Evolutionary conservation across 2,113 vertebrate genomes (phyloP).

Genomic region (Ceuthmochares aereus): DNA sequence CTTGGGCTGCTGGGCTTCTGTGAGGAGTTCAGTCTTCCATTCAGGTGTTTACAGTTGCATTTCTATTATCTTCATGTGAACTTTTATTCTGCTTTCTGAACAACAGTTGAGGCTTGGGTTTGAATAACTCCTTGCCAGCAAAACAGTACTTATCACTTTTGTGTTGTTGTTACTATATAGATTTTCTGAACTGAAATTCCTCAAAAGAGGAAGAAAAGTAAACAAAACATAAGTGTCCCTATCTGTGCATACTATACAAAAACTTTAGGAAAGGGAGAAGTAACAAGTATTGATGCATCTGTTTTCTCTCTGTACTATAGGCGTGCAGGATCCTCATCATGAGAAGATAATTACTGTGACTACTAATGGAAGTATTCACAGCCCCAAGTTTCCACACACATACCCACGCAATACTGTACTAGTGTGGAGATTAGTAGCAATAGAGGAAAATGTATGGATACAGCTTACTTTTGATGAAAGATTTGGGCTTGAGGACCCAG

Average conservation of each 20-base stretch:
- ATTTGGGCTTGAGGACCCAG: slow-evolving; percentile 97
- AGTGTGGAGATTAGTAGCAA: slow-evolving; percentile 91
- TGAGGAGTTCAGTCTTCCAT: background rate
- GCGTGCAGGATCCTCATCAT: slow-evolving; percentile 92
- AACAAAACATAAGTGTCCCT: background rate
- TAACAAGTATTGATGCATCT: background rate
- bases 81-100: background rate
- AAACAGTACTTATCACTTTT: background rate
- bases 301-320: slow-evolving; percentile 76
- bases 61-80: background rate
- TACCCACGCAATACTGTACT: slow-evolving; percentile 91
- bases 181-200: background rate
- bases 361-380: slow-evolving; percentile 91
- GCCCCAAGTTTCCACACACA: slow-evolving; percentile 91
- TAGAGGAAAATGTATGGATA: slow-evolving; percentile 87
- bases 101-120: background rate
- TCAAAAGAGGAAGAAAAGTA: background rate
- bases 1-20: background rate
- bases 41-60: background rate
- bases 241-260: background rate
- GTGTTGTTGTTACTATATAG: background rate
- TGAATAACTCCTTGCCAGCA: background rate
- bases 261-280: background rate
- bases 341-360: slow-evolving; percentile 92
- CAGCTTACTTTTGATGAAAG: slow-evolving; percentile 93